Base-by-base conservation (phyloP, 2,888 invertebrate genomes). In the Acanthacorydalis orientalis region DNA sequence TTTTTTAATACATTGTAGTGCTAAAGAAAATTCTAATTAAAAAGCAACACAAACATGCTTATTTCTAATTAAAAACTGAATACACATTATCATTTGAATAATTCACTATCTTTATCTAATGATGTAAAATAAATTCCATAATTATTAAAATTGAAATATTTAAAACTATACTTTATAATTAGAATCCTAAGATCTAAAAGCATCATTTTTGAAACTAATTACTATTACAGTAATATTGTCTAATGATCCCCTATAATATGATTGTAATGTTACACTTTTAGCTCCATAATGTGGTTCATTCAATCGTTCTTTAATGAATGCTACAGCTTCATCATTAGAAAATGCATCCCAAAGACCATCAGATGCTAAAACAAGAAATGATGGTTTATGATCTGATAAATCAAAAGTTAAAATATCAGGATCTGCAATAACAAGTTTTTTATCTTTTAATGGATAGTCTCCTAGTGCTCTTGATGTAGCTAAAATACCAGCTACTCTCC, bases 291-390 rank as follows among this genome's bases (percentile, higher is more conserved):
- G 83, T 4, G 86, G 78, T 67, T 92, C 91, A 59, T 83, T 76
- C 39, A 92, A 71, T 55, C 86, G 76, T 57, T 89, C 85, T 65
- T 83, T 85, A 47, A 93, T 80, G 63, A 83, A 93, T 55, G 79
- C 80, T 11, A 92, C 80, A 31, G 95, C 95, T 65, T 95, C 95
- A 63, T 95, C 92, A 65, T 95, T 95, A 40, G 83, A 75, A 63
- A 95, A 92, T 15, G 90, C 91, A 63, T 96, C 96, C 95, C 95
- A 96, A 33, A 96, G 72, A 2, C 96, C 96, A 70, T 96, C 96
- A 1, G 92, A 88, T 11, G 95, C 96, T 49, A 96, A 71, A 51
- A 96, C 81, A 55, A 95, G 68, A 66, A 96, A 96, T 70, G 82
- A 77, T 1, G 92, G 91, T 59, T 81, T 82, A 59, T 87, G 83